phyloP scores from a whole-genome alignment of 2,113 vertebrate genomes.

The Notiomystis cincta region DNA sequence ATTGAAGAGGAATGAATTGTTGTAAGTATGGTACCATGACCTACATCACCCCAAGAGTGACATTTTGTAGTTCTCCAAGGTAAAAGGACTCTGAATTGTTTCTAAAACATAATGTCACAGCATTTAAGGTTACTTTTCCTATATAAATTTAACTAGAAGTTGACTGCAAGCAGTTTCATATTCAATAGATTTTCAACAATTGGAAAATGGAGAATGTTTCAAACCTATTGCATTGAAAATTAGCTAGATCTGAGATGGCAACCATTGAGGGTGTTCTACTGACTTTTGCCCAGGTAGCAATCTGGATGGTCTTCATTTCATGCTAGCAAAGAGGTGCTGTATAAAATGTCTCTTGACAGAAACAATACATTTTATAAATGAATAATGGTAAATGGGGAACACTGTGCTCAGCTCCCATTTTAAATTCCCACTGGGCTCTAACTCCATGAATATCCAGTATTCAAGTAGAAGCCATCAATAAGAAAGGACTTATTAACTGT shows the following conservation, averaged over 20 bases:
- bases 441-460: not conserved
- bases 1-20: not conserved
- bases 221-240: not conserved
- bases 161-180: not conserved
- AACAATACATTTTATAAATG: slow-evolving; percentile 29
- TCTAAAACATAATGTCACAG: slow-evolving; percentile 31
- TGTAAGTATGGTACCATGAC: not conserved
- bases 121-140: not conserved
- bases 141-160: slow-evolving; percentile 8
- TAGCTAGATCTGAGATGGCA: not conserved
- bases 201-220: slow-evolving; percentile 3
- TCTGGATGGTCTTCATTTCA: not conserved
- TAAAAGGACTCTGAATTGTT: not conserved
- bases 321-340: not conserved
- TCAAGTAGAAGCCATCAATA: not conserved
- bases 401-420: slow-evolving; percentile 15
- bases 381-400: slow-evolving; percentile 29
- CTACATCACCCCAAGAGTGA: not conserved
- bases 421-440: not conserved
- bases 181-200: not conserved
- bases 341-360: not conserved
- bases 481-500: not conserved
- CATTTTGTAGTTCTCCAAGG: slow-evolving; percentile 32
- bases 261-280: not conserved
- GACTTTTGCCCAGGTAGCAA: not conserved